Evolutionary conservation across 2,113 vertebrate genomes (phyloP).

Genomic region (Pionites leucogaster): DNA sequence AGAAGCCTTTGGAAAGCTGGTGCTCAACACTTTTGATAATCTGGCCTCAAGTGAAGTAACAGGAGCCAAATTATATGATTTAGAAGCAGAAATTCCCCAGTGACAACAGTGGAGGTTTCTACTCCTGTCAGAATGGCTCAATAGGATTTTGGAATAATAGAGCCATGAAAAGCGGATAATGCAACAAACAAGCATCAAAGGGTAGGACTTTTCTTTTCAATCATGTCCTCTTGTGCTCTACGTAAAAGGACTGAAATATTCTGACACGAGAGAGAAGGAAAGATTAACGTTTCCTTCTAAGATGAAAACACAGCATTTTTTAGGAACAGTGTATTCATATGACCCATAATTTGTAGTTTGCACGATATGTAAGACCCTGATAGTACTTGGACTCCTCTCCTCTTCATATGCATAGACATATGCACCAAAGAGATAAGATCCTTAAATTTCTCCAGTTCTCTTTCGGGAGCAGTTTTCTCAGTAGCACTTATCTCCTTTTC

Average conservation of each 20-base stretch:
- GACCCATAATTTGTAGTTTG: not conserved
- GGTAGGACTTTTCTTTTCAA: not conserved
- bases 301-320: not conserved
- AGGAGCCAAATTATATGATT: conserved; percentile 38
- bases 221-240: not conserved
- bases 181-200: conserved; percentile 54
- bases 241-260: not conserved
- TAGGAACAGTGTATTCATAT: not conserved
- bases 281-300: not conserved
- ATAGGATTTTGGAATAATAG: conserved; percentile 32
- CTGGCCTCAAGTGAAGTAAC: conserved; percentile 12
- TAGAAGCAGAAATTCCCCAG: conserved; percentile 28
- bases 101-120: conserved; percentile 33
- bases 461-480: not conserved
- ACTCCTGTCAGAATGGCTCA: not conserved
- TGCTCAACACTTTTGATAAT: conserved; percentile 8
- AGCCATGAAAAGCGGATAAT: conserved; percentile 35
- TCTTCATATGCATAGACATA: not conserved
- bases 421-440: not conserved
- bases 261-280: not conserved
- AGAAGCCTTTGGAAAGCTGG: conserved; percentile 32
- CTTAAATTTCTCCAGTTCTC: not conserved
- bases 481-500: not conserved
- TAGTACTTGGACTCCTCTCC: no score
- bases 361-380: accelerated